Percentiles rank a stretch among this genome's conserved stretches.
These are phyloP conservation scores for Parnassius apollo DNA, from an alignment of 2,888 invertebrate species.

Conservation along the genomic window DNA sequence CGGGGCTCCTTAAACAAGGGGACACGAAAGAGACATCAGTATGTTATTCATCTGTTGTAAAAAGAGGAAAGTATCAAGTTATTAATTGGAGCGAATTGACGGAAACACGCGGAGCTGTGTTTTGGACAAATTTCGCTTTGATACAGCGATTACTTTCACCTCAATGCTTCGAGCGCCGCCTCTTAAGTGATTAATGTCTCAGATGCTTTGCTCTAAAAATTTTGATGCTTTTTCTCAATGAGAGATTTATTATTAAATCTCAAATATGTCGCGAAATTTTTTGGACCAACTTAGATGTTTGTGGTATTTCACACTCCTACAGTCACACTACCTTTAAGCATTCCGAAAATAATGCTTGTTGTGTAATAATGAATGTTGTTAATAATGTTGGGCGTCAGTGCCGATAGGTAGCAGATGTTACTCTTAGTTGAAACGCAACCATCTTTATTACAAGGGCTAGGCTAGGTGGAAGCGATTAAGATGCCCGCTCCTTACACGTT, in stretches of 20 bases:
- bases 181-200: slow-evolving; percentile 51
- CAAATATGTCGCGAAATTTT: no score
- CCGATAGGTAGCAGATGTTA: no score
- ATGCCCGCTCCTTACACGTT: no score
- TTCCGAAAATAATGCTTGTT: no score
- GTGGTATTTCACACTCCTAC: no score
- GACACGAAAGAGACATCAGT: slow-evolving; percentile 50
- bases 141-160: slow-evolving; percentile 79
- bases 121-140: slow-evolving; percentile 81
- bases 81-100: slow-evolving; percentile 81
- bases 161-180: slow-evolving; percentile 67
- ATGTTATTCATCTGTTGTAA: slow-evolving; percentile 34
- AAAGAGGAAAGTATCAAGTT: slow-evolving; percentile 56
- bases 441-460: no score
- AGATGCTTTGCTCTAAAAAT: slow-evolving; percentile 39
- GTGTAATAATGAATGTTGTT: no score
- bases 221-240: slow-evolving; percentile 28
- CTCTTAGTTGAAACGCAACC: no score
- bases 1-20: slow-evolving; percentile 80
- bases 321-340: no score
- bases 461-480: no score
- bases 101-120: slow-evolving; percentile 73
- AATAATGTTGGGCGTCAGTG: no score
- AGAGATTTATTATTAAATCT: not conserved
- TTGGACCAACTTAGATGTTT: no score